Evolutionary conservation across 1,140 invertebrate species (phyloP), one percentile per base, ranked within the genome.

Genomic region (Tribolium madens): DNA sequence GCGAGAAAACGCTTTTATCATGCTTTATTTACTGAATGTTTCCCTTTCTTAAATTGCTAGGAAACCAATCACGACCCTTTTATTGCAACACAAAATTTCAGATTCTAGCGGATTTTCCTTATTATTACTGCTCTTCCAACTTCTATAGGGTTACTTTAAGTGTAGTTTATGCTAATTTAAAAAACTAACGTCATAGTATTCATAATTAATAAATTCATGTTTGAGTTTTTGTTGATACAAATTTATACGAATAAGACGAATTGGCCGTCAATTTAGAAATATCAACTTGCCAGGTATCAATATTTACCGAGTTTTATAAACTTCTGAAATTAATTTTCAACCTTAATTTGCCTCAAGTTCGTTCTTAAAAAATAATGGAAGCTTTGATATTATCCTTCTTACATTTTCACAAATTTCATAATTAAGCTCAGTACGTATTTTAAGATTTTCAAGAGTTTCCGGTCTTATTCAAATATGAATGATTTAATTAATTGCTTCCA

Each of bases 1-100:
- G 46, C 70, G 70, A 52, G 18, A 72, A 72, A 72, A 52, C 21
- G 42, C 70, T 72, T 52, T 52, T 52, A 72, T 72, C 70, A 52
- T 72, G 70, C 70, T 72, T 72, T 72, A 72, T 72, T 72, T 72
- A 72, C 70, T 33, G 70, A 52, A 72, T 52, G 46, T 50, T 72
- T 72, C 50, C 70, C 70, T 72, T 64, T 64, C 57, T 52, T 46
- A 72, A 72, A 72, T 72, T 72, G 70, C 6, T 72, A 72, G 46
- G 46, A 52, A 72, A 72, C 70, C 50, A 52, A 33, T 72, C 57
- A 64, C 26, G 21, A 15, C 26, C 26, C 57, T 64, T 64, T 64
- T 64, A 64, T 33, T 33, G 21, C n/a, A 33, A 64, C 26, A 7
- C 3, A 21, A 57, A 57, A 18, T 21, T n/a, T 21, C 6, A 18